A percentile compares a stretch with the other conserved stretches of the same genome.
phyloP scores from a whole-genome alignment of 1,140 invertebrate genomes.

The Chironomus tepperi region DNA sequence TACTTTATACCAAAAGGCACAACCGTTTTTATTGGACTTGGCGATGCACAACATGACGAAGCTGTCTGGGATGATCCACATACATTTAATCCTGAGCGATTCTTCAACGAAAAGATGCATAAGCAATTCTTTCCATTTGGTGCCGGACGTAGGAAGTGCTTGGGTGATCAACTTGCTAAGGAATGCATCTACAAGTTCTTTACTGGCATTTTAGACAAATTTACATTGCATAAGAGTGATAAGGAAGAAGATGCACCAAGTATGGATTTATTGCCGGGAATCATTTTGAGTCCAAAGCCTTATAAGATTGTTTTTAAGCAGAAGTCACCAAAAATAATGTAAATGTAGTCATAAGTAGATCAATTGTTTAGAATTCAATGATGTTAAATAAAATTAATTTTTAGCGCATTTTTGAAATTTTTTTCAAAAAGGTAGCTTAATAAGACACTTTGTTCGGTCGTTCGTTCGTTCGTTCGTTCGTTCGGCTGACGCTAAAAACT shows the following conservation, averaged over 20 bases:
- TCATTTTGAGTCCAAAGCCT: constrained; percentile 38
- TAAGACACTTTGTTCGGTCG: too few species aligned
- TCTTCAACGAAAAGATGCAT: constrained; percentile 38
- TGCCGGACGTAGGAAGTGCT: constrained; percentile 55
- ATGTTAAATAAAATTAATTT: too few species aligned
- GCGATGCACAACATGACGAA: constrained; percentile 53
- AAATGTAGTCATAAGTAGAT: too few species aligned
- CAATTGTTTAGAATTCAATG: too few species aligned
- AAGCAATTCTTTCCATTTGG: not conserved
- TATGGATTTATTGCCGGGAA: constrained; percentile 34
- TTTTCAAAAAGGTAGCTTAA: too few species aligned
- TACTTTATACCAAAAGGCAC: constrained; percentile 61
- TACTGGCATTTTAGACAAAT: constrained; percentile 56
- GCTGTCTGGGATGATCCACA: constrained; percentile 56
- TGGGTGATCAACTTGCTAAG: constrained; percentile 64
- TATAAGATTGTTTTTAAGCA: constrained; percentile 35
- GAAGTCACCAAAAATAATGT: not conserved
- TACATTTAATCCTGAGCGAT: constrained; percentile 62
- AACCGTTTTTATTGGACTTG: constrained; percentile 53
- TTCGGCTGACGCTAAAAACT: too few species aligned
- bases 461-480: too few species aligned
- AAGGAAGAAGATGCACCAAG: constrained; percentile 30
- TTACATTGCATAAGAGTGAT: constrained; percentile 34
- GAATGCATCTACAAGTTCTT: constrained; percentile 66
- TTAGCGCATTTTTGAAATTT: too few species aligned